Percentiles rank a stretch among this genome's conserved stretches.
Conservation (phyloP, 2,888 invertebrate genomes). For the Ceramica pisi region DNA sequence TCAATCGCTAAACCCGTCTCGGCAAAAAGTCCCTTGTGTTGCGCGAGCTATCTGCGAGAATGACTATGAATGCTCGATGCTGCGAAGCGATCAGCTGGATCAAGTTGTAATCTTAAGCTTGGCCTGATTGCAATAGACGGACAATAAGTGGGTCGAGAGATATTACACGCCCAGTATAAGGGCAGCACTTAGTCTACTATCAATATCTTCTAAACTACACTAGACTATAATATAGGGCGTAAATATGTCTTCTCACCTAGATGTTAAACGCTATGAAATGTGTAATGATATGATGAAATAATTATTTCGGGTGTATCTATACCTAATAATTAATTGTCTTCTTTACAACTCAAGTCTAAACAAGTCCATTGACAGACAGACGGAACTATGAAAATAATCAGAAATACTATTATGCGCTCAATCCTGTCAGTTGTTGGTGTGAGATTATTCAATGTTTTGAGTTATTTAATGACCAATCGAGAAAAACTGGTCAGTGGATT, state of each 20-base stretch:
- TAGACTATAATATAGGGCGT: constrained; percentile 81
- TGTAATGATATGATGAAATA: constrained; percentile 88
- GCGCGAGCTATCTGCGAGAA: constrained; percentile 18
- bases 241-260: constrained; percentile 84
- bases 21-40: constrained; percentile 17
- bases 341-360: constrained; percentile 68
- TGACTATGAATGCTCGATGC: constrained; percentile 19
- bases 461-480: neutral
- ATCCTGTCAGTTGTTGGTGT: constrained; percentile 36
- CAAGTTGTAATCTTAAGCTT: constrained; percentile 46
- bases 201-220: constrained; percentile 77
- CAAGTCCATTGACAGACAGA: constrained; percentile 68
- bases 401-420: constrained; percentile 12
- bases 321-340: constrained; percentile 67
- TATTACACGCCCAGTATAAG: constrained; percentile 76
- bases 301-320: constrained; percentile 79
- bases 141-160: constrained; percentile 61
- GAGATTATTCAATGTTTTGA: neutral
- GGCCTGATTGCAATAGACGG: constrained; percentile 49
- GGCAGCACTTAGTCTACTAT: constrained; percentile 79
- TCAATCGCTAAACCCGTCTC: constrained; percentile 8
- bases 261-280: constrained; percentile 88
- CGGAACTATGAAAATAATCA: constrained; percentile 35
- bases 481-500: neutral
- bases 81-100: constrained; percentile 22